Base-by-base conservation (phyloP, 1,140 invertebrate species). In the Dreissena polymorpha region DNA sequence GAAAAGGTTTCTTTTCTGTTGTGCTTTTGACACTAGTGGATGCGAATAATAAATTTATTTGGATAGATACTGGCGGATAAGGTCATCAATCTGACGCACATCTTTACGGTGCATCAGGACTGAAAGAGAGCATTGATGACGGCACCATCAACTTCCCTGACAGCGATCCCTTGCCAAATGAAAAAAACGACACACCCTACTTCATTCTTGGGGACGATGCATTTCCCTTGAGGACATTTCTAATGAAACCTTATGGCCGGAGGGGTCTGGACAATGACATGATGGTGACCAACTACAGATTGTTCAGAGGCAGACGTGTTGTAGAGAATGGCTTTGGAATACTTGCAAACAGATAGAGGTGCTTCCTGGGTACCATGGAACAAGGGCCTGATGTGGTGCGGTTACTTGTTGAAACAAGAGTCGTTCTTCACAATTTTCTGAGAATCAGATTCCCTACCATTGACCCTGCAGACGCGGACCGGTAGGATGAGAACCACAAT, bases 41-140 rank as follows among this genome's bases (percentile, higher is more conserved):
- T 87, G 88, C 86, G 12, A 82, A 92, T 69, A 93, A 93, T 76
- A 83, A 86, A 88, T 88, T 93, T 82, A 80, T 90, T 29, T 91
- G 83, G 74, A 84, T 91, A 25, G 89, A 93, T 86, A 83, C 90
- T 81, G 92, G 91, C 14, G 87, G 93, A 87, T 73, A 93, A 93
- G 80, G 80, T 65, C 49, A 60, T 75, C 21, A 65, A 63, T 83
- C 80, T 73, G 69, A 87, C 90, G 87, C 89, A 91, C 27, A 89
- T 87, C 83, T 85, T 87, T 86, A 88, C 85, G 68, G 91, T 92
- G 85, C 88, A 86, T 70, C 90, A 70, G 70, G 77, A 84, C 51
- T 88, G 87, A 72, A n/a, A n/a, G 67, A 60, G 27, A 8, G 73
- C 51, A 69, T 80, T 14, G 77, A 78, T 21, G 75, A 78, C 63